Percentiles rank a stretch among this genome's conserved stretches.
Evolutionary conservation across 2,113 vertebrate genomes (phyloP).

Genomic region (Sclerurus mexicanus): DNA sequence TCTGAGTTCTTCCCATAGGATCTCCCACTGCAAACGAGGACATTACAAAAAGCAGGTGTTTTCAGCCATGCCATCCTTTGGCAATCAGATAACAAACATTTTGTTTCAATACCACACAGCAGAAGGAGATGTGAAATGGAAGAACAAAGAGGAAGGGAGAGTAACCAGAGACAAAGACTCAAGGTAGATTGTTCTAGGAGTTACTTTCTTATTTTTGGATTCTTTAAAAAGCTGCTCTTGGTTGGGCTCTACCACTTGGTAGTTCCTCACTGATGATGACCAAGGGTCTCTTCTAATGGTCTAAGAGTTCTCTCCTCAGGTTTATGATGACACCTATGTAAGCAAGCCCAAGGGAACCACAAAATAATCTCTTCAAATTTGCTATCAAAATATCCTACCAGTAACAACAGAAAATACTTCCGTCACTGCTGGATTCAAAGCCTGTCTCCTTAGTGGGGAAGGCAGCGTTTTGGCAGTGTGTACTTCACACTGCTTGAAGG

Average conservation of each 20-base stretch:
- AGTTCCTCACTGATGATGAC: neutral
- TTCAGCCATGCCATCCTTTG: neutral
- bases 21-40: neutral
- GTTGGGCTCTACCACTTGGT: neutral
- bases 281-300: neutral
- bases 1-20: neutral
- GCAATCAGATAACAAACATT: neutral
- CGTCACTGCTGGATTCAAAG: neutral
- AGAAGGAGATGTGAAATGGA: neutral
- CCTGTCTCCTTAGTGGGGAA: neutral
- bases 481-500: neutral
- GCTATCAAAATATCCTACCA: neutral
- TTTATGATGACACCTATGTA: neutral
- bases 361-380: neutral
- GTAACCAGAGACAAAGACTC: neutral
- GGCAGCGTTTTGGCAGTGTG: rapidly evolving
- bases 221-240: neutral
- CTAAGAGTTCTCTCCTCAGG: neutral
- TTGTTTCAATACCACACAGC: neutral
- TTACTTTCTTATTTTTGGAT: neutral
- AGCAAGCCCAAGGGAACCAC: neutral
- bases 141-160: neutral
- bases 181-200: neutral
- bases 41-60: neutral
- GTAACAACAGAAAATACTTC: neutral